phyloP scores from a whole-genome alignment of 2,113 vertebrate genomes.

The Proterorhinus semilunaris region DNA sequence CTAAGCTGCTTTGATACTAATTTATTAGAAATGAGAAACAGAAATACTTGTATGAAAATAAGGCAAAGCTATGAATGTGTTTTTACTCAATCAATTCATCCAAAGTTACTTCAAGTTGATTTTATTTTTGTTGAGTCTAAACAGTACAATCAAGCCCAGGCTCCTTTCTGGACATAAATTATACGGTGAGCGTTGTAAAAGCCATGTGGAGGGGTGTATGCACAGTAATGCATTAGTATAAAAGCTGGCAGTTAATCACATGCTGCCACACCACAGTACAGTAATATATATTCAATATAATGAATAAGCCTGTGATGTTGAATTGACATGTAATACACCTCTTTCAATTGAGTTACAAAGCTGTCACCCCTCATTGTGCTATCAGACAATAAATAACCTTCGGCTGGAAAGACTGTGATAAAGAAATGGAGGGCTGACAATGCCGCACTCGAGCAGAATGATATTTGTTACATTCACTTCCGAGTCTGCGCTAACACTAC shows the following conservation, averaged over 20 bases:
- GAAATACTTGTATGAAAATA: too few relatives aligned
- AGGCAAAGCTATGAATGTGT: too few relatives aligned
- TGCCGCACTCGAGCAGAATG: slow-evolving; percentile 31
- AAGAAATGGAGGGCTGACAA: slow-evolving; percentile 41
- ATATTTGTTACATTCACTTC: slow-evolving; percentile 43
- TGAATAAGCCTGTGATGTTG: slow-evolving; percentile 29
- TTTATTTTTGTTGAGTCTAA: slow-evolving; percentile 21
- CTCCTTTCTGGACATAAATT: slow-evolving; percentile 34
- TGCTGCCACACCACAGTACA: slow-evolving; percentile 16
- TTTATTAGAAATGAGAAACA: too few relatives aligned
- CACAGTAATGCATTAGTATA: slow-evolving; percentile 45
- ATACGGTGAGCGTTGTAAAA: slow-evolving; percentile 48
- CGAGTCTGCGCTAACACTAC: slow-evolving; percentile 45
- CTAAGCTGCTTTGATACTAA: too few relatives aligned
- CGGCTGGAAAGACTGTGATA: slow-evolving; percentile 26
- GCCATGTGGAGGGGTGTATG: slow-evolving; percentile 37
- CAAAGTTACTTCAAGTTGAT: background rate
- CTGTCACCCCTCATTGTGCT: slow-evolving; percentile 26
- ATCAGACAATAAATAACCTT: slow-evolving; percentile 52
- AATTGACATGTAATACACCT: slow-evolving; percentile 54
- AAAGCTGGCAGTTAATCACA: slow-evolving; percentile 62
- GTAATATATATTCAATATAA: slow-evolving; percentile 42
- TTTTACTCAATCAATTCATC: background rate
- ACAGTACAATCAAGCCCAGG: slow-evolving; percentile 10
- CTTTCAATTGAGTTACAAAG: slow-evolving; percentile 50